phyloP scores from a whole-genome alignment of 1,140 invertebrate species.

The Delia radicum region DNA sequence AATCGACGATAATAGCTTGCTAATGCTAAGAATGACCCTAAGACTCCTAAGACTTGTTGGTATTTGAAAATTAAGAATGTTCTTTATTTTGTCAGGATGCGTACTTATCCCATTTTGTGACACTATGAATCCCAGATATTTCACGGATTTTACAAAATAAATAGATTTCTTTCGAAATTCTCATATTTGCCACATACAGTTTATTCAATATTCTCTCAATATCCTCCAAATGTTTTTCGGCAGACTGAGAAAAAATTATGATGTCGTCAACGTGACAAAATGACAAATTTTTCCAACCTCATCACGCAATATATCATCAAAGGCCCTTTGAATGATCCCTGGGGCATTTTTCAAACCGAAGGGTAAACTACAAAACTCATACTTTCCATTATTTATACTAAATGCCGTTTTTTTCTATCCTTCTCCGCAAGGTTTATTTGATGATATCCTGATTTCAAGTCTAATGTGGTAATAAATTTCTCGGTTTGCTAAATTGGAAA shows the following conservation, averaged over 20 bases:
- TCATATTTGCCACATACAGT: background rate
- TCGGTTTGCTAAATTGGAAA: background rate
- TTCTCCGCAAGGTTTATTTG: background rate
- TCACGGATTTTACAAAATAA: constrained; percentile 47
- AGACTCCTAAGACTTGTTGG: constrained; percentile 11
- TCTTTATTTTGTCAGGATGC: constrained; percentile 31
- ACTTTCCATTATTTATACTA: background rate
- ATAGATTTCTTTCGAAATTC: constrained; percentile 35
- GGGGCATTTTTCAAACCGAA: too few relatives aligned
- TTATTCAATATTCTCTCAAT: background rate
- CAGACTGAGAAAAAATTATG: constrained; percentile 18
- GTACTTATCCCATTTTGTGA: constrained; percentile 27
- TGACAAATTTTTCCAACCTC: constrained; percentile 23
- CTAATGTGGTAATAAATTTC: background rate
- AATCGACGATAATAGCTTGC: constrained; percentile 7
- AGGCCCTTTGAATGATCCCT: constrained; percentile 20
- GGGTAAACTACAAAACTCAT: too few relatives aligned
- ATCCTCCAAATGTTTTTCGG: background rate
- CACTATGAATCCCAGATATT: constrained; percentile 24
- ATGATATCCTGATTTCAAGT: background rate
- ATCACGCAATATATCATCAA: constrained; percentile 23
- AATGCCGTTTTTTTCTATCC: background rate
- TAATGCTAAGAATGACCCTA: background rate
- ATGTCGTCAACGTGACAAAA: constrained; percentile 27
- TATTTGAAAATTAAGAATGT: constrained; percentile 29